Conservation (phyloP, 1,140 invertebrate genomes). For the Idris sp. region DNA sequence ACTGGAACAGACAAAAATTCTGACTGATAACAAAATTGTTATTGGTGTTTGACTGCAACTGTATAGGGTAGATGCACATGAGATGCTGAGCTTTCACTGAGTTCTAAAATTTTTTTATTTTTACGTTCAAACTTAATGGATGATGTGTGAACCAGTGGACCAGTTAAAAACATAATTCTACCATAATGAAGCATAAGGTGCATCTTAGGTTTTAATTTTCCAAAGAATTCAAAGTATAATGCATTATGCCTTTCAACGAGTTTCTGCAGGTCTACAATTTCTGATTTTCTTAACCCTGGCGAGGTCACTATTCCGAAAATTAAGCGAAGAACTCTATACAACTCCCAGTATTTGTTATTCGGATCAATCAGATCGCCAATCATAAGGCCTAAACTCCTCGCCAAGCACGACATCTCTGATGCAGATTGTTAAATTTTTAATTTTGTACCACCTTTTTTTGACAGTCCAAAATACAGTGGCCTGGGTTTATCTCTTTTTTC, state of each 20-base stretch:
- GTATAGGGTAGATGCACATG: conserved; percentile 21
- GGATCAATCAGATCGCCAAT: no score
- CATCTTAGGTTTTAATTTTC: conserved; percentile 25
- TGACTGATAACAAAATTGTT: conserved; percentile 12
- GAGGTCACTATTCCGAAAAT: no score
- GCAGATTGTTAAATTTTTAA: no score
- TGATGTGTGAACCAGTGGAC: conserved; percentile 32
- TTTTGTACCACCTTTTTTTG: no score
- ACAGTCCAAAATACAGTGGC: no score
- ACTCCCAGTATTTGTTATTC: no score
- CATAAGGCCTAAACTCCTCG: no score
- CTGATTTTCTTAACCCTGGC: background rate
- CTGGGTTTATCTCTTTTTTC: no score
- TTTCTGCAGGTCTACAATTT: background rate
- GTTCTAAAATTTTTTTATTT: conserved; percentile 18
- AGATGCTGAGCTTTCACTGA: conserved; percentile 1
- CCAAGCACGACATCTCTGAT: no score
- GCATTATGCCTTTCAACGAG: conserved; percentile 21
- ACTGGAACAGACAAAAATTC: background rate
- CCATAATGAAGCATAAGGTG: conserved; percentile 20
- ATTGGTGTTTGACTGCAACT: conserved; percentile 36
- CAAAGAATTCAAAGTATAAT: conserved; percentile 20
- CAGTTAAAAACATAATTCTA: conserved; percentile 10
- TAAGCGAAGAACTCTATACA: no score
- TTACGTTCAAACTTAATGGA: conserved; percentile 16